Percentiles rank a stretch among this genome's conserved stretches.
Conservation (phyloP, 1,140 invertebrate genomes). For the Telenomus remus region DNA sequence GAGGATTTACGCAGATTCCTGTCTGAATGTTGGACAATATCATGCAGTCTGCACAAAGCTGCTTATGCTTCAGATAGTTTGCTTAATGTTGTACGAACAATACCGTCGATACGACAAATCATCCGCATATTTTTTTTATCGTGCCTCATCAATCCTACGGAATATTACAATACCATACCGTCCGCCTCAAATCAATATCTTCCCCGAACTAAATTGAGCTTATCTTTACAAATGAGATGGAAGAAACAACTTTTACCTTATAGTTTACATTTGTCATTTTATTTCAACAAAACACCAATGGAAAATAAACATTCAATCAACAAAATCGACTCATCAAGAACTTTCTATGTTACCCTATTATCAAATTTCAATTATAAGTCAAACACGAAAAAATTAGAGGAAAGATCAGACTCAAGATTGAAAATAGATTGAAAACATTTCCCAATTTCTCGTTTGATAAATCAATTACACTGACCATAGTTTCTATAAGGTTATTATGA, state of each 20-base stretch:
- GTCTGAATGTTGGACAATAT: constrained; percentile 50
- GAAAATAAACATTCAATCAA: too few species aligned
- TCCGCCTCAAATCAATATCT: too few species aligned
- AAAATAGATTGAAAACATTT: background rate
- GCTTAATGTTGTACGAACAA: constrained; percentile 47
- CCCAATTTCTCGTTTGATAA: background rate
- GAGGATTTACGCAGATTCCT: constrained; percentile 50
- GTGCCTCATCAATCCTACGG: background rate
- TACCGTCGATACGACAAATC: constrained; percentile 46
- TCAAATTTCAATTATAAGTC: too few species aligned
- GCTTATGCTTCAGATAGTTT: constrained; percentile 45
- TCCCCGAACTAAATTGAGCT: too few species aligned
- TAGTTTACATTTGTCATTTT: too few species aligned
- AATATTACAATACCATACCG: background rate
- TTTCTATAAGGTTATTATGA: background rate
- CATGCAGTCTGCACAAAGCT: constrained; percentile 54
- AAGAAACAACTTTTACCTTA: too few species aligned
- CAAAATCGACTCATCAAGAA: too few species aligned
- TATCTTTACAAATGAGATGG: too few species aligned
- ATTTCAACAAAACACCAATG: too few species aligned
- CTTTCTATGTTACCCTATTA: too few species aligned
- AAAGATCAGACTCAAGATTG: background rate
- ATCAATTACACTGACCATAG: background rate
- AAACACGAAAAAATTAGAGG: too few species aligned
- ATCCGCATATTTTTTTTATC: constrained; percentile 17